phyloP scores from a whole-genome alignment of 2,888 invertebrate species.

The Alloscopus bannaensis region DNA sequence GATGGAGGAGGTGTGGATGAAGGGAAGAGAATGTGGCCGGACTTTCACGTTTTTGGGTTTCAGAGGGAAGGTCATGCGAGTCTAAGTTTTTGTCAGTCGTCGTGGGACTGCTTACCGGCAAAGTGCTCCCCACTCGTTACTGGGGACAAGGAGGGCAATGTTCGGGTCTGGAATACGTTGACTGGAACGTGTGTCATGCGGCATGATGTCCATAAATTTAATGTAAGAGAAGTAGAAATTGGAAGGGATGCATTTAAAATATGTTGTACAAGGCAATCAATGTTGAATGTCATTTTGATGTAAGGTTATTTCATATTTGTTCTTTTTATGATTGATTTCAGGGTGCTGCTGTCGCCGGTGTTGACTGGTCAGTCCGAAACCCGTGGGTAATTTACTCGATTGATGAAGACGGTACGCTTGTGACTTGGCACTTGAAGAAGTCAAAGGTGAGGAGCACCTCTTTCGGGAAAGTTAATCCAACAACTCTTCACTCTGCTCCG shows the following conservation, averaged over 20 bases:
- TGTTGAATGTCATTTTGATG: too few species aligned
- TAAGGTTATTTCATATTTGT: too few species aligned
- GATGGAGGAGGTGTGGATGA: slow-evolving; percentile 1
- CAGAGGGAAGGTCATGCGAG: slow-evolving; percentile 60
- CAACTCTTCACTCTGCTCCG: slow-evolving; percentile 79
- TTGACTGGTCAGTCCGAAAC: slow-evolving; percentile 77
- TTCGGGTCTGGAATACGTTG: slow-evolving; percentile 68
- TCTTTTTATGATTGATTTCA: slow-evolving; percentile 46
- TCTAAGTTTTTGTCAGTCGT: slow-evolving; percentile 65
- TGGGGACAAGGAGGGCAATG: slow-evolving; percentile 66
- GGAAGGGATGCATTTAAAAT: too few species aligned
- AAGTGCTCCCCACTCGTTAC: slow-evolving; percentile 66
- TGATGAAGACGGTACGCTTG: slow-evolving; percentile 77
- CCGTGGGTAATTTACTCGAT: slow-evolving; percentile 76
- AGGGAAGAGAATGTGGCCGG: slow-evolving; percentile 57
- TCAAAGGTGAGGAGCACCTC: slow-evolving; percentile 73
- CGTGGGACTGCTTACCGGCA: slow-evolving; percentile 57
- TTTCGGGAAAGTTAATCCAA: slow-evolving; percentile 77
- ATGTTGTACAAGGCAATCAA: too few species aligned
- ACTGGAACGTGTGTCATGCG: slow-evolving; percentile 52
- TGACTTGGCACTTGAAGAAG: slow-evolving; percentile 77
- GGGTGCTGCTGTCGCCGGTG: slow-evolving; percentile 74
- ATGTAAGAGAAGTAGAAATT: too few species aligned
- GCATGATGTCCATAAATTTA: slow-evolving; percentile 66
- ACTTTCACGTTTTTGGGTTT: slow-evolving; percentile 57